Percentiles rank a stretch among this genome's conserved stretches.
Evolutionary conservation across 2,888 invertebrate species (phyloP).

Genomic region (Cataglyphis livida): DNA sequence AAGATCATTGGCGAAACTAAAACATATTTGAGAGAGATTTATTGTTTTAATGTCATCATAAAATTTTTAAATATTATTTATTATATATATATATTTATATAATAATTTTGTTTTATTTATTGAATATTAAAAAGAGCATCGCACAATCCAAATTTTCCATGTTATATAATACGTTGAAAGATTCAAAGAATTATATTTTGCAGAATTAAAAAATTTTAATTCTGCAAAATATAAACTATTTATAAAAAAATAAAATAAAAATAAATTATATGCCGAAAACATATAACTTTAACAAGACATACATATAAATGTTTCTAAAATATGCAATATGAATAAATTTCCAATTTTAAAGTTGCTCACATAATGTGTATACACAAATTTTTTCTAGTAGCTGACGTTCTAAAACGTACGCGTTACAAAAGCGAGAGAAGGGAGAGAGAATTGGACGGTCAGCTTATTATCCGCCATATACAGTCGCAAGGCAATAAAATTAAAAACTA

Average conservation of each 20-base stretch:
- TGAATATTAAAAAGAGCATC: background rate
- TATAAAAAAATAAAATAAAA: background rate
- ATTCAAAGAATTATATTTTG: background rate
- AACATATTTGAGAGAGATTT: constrained; percentile 40
- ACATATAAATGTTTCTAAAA: background rate
- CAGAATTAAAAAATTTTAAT: background rate
- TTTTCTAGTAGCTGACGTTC: background rate
- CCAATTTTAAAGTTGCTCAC: background rate
- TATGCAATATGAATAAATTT: background rate
- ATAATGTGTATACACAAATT: background rate
- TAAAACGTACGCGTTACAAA: background rate
- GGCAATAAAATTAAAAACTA: constrained; percentile 18
- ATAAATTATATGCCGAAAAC: background rate
- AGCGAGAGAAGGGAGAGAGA: background rate
- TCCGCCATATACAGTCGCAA: background rate
- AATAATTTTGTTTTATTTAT: background rate
- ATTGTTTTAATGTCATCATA: background rate
- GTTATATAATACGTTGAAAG: background rate
- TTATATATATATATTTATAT: background rate
- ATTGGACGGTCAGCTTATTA: background rate
- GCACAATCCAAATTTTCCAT: background rate
- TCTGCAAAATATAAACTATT: background rate
- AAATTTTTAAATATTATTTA: background rate
- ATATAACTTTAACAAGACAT: background rate
- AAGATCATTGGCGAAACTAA: constrained; percentile 97